These are phyloP conservation scores for Zenarchopterus dispar DNA, from an alignment of 2,797 vertebrate genomes.

Conservation along the genomic window DNA sequence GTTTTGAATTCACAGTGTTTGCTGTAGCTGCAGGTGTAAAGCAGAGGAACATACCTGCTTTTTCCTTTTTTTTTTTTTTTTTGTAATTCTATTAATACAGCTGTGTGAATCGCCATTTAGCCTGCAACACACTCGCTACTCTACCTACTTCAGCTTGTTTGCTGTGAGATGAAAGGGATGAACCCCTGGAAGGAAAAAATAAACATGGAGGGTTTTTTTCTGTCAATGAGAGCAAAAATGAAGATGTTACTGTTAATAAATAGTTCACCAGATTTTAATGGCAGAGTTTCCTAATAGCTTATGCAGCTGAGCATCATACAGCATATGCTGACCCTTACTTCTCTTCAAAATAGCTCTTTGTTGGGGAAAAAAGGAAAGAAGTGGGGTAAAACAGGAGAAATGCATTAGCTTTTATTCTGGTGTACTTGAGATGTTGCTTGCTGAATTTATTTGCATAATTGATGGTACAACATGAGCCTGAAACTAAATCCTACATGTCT, in stretches of 20 bases:
- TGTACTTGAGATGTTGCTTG: conserved; percentile 22
- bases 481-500: neutral
- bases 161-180: conserved; percentile 25
- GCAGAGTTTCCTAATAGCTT: conserved; percentile 27
- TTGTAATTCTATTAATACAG: conserved; percentile 9
- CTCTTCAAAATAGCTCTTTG: conserved; percentile 10
- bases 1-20: conserved; percentile 5
- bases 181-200: conserved; percentile 4
- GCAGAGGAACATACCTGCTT: neutral
- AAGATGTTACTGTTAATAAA: conserved; percentile 39
- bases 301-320: conserved; percentile 26
- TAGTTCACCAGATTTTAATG: conserved; percentile 19
- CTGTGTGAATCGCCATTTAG: conserved; percentile 35
- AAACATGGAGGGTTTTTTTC: conserved; percentile 8
- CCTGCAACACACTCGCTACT: conserved; percentile 32
- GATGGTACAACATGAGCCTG: conserved; percentile 1
- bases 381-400: conserved; percentile 1
- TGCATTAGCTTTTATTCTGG: conserved; percentile 25
- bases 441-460: conserved; percentile 14
- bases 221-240: conserved; percentile 16
- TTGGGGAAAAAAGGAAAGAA: neutral
- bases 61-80: conserved; percentile 9
- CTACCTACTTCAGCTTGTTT: conserved; percentile 5
- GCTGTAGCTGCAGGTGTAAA: conserved; percentile 11
- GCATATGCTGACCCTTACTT: neutral